These are phyloP conservation scores for Hypomecis atomaria DNA, from an alignment of 2,888 invertebrate genomes.

Conservation along the genomic window DNA sequence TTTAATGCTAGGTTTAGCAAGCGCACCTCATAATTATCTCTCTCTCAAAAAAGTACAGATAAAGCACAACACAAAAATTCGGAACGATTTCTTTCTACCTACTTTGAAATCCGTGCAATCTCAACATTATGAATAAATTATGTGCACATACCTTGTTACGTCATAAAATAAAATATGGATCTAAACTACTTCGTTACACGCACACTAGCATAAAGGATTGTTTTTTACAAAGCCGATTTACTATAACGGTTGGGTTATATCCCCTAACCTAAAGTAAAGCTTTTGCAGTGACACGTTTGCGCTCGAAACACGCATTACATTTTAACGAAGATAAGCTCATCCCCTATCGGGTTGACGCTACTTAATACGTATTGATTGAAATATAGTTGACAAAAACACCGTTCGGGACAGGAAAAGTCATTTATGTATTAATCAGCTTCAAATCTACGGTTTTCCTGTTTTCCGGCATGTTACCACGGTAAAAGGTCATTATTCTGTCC, in stretches of 20 bases:
- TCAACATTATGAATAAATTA: too few relatives aligned
- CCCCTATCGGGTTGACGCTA: neutral
- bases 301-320: constrained; percentile 12
- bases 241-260: constrained; percentile 11
- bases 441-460: too few relatives aligned
- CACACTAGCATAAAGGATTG: neutral
- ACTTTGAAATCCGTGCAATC: too few relatives aligned
- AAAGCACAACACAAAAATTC: too few relatives aligned
- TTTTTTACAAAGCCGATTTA: constrained; percentile 18
- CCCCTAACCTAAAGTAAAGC: constrained; percentile 13
- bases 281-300: constrained; percentile 8
- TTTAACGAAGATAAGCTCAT: constrained; percentile 21
- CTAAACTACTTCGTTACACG: neutral
- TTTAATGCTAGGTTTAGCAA: too few relatives aligned
- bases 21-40: too few relatives aligned
- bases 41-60: too few relatives aligned
- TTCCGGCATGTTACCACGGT: too few relatives aligned
- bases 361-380: constrained; percentile 12
- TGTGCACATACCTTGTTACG: neutral
- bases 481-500: too few relatives aligned
- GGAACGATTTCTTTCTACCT: too few relatives aligned
- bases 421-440: too few relatives aligned
- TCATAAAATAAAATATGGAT: neutral
- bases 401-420: neutral
- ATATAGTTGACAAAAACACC: neutral